Evolutionary conservation across 2,888 invertebrate species (phyloP).

Genomic region (Dascillus cervinus): DNA sequence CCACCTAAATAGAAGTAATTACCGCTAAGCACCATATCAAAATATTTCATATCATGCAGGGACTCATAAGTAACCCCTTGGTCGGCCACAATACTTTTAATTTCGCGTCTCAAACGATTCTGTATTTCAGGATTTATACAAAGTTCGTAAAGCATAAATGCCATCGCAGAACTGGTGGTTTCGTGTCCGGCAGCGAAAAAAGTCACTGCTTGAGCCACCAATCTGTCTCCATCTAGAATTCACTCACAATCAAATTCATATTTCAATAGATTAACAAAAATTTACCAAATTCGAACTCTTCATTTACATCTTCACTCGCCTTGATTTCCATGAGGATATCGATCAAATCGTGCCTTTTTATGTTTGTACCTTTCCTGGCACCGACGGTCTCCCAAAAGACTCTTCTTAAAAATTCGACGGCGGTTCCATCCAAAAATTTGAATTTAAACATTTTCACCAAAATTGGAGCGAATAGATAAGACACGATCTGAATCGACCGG

Average conservation of each 20-base stretch:
- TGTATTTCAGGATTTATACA: slow-evolving; percentile 43
- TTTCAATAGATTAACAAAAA: too few species aligned
- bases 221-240: slow-evolving; percentile 31
- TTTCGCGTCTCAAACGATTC: slow-evolving; percentile 41
- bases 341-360: slow-evolving; percentile 41
- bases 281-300: slow-evolving; percentile 23
- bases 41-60: slow-evolving; percentile 40
- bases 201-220: slow-evolving; percentile 42
- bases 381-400: slow-evolving; percentile 33
- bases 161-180: slow-evolving; percentile 44
- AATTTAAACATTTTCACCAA: slow-evolving; percentile 23
- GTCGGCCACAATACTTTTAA: too few species aligned
- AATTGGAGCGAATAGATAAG: slow-evolving; percentile 24
- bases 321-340: slow-evolving; percentile 39
- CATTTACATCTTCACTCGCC: slow-evolving; percentile 13
- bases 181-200: slow-evolving; percentile 49
- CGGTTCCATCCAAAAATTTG: slow-evolving; percentile 22
- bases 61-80: slow-evolving; percentile 41
- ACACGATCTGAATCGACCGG: slow-evolving; percentile 21
- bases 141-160: slow-evolving; percentile 42
- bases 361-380: slow-evolving; percentile 25
- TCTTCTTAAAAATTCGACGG: slow-evolving; percentile 30
- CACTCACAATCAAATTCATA: too few species aligned
- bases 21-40: slow-evolving; percentile 46
- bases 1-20: too few species aligned